Evolutionary conservation across 2,797 vertebrate genomes (phyloP), one percentile per base, ranked within the genome.

Genomic region (Notoglanidium macrostoma): DNA sequence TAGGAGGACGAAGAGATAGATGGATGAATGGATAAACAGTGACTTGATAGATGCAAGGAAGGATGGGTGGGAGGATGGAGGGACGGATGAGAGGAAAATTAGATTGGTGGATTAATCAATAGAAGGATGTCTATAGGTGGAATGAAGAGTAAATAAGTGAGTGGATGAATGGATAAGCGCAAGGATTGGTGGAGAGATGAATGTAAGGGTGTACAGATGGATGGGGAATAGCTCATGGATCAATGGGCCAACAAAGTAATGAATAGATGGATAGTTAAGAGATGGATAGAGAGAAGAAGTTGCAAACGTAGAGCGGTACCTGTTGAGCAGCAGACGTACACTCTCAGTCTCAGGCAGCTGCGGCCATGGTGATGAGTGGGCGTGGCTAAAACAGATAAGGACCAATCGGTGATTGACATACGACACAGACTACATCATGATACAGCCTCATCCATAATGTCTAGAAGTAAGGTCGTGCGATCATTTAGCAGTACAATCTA

Each of bases 251-350:
- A 85, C 65, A 35, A 79, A 87, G 73, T 32, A 85, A 77, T 49
- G 2, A 57, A 44, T 8, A 61, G 77, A 67, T 74, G 6, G 84
- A 84, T 78, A 40, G 70, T 21, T 17, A 86, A 73, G 80, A 68
- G 54, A 19, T 14, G 44, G 70, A 74, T 83, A 51, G 32, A 29
- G 29, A 76, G 26, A 15, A 15, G n/a, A 29, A 40, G 12, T 40
- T 80, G 81, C 29, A 54, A 54, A 57, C 1, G 46, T 55, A 82
- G 83, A 57, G 80, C 95, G 95, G 95, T 92, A 99, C 98, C 97
- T 92, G 97, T 97, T 91, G 97, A 95, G 51, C 98, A 99, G 96
- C 98, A 99, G 92, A 99, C 97, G 5, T 97, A 98, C 88, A 98
- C 98, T 88, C 97, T 97, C 96, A 99, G 97, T 95, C 96, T 96